Evolutionary conservation across 2,113 vertebrate genomes (phyloP).

Genomic region (Pteropus alecto): DNA sequence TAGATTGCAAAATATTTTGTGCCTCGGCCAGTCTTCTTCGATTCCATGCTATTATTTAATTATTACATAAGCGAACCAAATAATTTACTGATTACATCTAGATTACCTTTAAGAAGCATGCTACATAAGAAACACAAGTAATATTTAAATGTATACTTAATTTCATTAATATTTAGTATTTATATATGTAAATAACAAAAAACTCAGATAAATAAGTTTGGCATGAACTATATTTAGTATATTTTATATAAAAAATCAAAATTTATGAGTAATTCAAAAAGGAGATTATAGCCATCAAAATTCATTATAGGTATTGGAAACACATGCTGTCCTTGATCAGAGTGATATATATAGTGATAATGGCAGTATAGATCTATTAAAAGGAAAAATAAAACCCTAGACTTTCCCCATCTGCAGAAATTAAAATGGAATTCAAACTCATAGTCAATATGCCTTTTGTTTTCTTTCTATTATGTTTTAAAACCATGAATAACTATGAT

Average conservation of each 20-base stretch:
- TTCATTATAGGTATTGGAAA: neutral
- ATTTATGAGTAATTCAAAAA: neutral
- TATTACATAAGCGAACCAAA: neutral
- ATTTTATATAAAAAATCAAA: neutral
- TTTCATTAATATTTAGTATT: neutral
- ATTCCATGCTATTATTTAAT: neutral
- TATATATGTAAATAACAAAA: neutral
- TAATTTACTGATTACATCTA: neutral
- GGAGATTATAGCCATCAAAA: neutral
- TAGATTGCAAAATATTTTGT: neutral
- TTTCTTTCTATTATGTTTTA: neutral
- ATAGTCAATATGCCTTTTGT: neutral
- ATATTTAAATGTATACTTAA: neutral
- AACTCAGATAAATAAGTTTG: neutral
- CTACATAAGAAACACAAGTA: neutral
- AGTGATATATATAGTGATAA: neutral
- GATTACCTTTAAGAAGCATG: neutral
- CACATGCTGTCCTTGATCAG: neutral
- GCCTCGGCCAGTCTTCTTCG: neutral
- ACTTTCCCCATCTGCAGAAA: neutral
- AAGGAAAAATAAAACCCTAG: neutral
- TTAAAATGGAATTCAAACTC: neutral
- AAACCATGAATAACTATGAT: neutral
- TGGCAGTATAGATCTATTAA: neutral
- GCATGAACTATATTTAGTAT: neutral